These are phyloP conservation scores for Drosophila setosimentum DNA, from an alignment of 2,888 invertebrate species.

Conservation along the genomic window DNA sequence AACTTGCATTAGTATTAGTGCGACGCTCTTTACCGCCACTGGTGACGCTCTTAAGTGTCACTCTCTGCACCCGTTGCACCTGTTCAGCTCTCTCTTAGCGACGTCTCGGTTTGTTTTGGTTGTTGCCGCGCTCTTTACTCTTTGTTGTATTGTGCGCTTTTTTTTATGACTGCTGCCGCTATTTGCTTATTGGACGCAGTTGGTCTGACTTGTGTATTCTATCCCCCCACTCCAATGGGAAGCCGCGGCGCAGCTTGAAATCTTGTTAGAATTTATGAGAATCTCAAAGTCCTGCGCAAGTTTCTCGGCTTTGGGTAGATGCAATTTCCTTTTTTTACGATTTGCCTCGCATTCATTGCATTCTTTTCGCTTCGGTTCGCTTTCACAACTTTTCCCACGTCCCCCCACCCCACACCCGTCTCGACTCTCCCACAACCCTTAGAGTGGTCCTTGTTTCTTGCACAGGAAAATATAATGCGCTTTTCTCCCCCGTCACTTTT, in stretches of 20 bases:
- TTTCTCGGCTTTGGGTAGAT: slow-evolving; percentile 74
- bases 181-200: slow-evolving; percentile 73
- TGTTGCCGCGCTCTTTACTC: slow-evolving; percentile 33
- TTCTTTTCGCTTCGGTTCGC: slow-evolving; percentile 66
- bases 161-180: slow-evolving; percentile 36
- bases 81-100: slow-evolving; percentile 49
- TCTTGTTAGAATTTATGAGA: slow-evolving; percentile 83
- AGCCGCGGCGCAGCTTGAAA: slow-evolving; percentile 68
- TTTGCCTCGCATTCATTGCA: slow-evolving; percentile 65
- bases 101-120: slow-evolving; percentile 37
- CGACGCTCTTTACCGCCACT: slow-evolving; percentile 37
- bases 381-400: slow-evolving; percentile 55
- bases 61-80: slow-evolving; percentile 36
- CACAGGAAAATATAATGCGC: slow-evolving; percentile 68
- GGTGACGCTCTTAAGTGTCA: neutral
- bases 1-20: slow-evolving; percentile 65
- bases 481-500: slow-evolving; percentile 46
- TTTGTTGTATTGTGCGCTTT: slow-evolving; percentile 8
- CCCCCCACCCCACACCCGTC: neutral
- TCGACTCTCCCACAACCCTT: neutral
- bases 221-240: slow-evolving; percentile 27
- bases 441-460: slow-evolving; percentile 40
- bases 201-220: slow-evolving; percentile 13
- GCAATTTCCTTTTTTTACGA: slow-evolving; percentile 80
- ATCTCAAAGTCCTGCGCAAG: slow-evolving; percentile 79